Evolutionary conservation across 2,797 vertebrate species (phyloP).

Genomic region (Takifugu rubripes): DNA sequence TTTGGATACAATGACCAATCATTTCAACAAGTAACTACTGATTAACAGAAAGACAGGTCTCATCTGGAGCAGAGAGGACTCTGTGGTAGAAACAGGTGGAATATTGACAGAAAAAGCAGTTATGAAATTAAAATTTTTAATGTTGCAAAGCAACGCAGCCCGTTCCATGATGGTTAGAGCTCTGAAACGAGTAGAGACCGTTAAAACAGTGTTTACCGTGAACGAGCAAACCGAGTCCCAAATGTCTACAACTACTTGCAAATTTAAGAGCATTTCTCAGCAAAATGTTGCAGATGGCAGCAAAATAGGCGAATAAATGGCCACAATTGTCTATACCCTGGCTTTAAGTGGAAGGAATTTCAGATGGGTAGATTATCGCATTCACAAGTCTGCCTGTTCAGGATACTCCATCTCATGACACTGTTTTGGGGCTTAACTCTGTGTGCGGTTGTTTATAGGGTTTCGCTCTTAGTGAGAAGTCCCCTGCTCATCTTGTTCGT

Average conservation of each 20-base stretch:
- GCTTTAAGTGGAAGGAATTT: conserved; percentile 75
- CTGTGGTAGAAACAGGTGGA: conserved; percentile 9
- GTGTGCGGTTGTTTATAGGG: conserved; percentile 46
- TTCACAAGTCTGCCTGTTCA: conserved; percentile 61
- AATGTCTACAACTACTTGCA: conserved; percentile 36
- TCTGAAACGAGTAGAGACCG: conserved; percentile 18
- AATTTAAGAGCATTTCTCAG: conserved; percentile 48
- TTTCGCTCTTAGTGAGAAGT: conserved; percentile 46
- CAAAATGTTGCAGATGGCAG: conserved; percentile 68
- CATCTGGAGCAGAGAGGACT: conserved; percentile 18
- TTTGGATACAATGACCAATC: conserved; percentile 14
- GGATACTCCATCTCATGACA: conserved; percentile 61
- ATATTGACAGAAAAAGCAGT: conserved; percentile 45
- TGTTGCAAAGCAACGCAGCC: conserved; percentile 15
- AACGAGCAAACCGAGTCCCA: conserved; percentile 47
- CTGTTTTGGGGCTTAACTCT: conserved; percentile 38
- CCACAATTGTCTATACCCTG: conserved; percentile 62
- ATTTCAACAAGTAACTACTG: conserved; percentile 42
- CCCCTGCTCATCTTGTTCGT: conserved; percentile 35
- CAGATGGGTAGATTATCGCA: conserved; percentile 63
- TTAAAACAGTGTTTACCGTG: conserved; percentile 1
- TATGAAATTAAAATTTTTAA: conserved; percentile 37
- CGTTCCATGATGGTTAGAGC: conserved; percentile 24
- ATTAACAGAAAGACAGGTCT: conserved; percentile 47
- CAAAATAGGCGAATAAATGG: conserved; percentile 64